Evolutionary conservation across 2,113 vertebrate genomes (phyloP).

Genomic region (Morone chrysops): DNA sequence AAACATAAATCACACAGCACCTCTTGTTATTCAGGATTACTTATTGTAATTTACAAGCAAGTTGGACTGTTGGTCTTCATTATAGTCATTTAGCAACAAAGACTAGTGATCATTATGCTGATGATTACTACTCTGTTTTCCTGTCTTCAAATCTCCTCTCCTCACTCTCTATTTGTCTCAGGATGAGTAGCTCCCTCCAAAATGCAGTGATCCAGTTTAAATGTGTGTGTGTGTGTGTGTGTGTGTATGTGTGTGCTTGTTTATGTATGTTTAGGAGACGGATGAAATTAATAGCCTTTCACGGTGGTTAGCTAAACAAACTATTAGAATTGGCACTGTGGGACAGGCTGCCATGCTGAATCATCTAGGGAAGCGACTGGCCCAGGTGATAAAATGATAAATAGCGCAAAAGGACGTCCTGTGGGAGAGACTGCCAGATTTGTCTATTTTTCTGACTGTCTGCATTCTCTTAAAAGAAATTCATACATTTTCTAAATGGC

Average conservation of each 20-base stretch:
- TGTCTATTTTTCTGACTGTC: slow-evolving; percentile 20
- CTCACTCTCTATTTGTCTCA: slow-evolving; percentile 40
- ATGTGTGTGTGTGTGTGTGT: slow-evolving; percentile 15
- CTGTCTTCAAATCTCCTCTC: slow-evolving; percentile 21
- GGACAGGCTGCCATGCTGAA: slow-evolving; percentile 61
- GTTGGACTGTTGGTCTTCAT: slow-evolving; percentile 65
- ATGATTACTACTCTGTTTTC: slow-evolving; percentile 46
- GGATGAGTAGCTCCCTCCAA: slow-evolving; percentile 36
- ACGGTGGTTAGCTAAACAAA: slow-evolving; percentile 66
- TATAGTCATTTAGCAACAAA: slow-evolving; percentile 61
- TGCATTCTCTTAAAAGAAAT: not conserved
- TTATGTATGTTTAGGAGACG: slow-evolving; percentile 32
- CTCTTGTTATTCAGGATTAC: slow-evolving; percentile 49
- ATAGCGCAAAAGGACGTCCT: slow-evolving; percentile 42
- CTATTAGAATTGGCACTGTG: slow-evolving; percentile 57
- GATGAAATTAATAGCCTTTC: slow-evolving; percentile 71
- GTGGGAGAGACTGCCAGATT: slow-evolving; percentile 42
- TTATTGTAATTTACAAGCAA: slow-evolving; percentile 54
- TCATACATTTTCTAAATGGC: not conserved
- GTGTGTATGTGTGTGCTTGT: slow-evolving; percentile 5
- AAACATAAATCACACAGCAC: slow-evolving; percentile 58
- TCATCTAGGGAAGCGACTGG: slow-evolving; percentile 45
- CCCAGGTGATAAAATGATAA: slow-evolving; percentile 56
- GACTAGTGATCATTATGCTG: slow-evolving; percentile 45
- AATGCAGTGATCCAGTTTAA: slow-evolving; percentile 44